Evolutionary conservation across 2,797 vertebrate species (phyloP).

Genomic region (Spinibarbus caldwelli): DNA sequence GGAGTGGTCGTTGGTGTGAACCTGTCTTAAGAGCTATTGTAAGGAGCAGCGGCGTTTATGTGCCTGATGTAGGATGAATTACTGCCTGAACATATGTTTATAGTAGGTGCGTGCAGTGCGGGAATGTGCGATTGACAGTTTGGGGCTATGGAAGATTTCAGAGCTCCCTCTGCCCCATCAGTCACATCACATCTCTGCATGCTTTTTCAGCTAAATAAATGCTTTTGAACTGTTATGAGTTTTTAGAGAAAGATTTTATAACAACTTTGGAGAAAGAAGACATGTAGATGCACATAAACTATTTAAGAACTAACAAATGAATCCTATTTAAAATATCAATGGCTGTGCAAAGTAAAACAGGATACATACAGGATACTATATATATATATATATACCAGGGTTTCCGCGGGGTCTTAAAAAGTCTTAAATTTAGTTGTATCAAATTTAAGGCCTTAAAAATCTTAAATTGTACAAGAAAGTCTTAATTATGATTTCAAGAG

Average conservation of each 20-base stretch:
- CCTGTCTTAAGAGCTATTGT: background rate
- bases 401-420: no score
- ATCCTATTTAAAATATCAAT: background rate
- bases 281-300: background rate
- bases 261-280: background rate
- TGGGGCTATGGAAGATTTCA: background rate
- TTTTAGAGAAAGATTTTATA: background rate
- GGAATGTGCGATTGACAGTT: slow-evolving; percentile 4
- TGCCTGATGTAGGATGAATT: slow-evolving; percentile 14
- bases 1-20: background rate
- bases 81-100: background rate
- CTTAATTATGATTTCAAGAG: no score
- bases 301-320: no score
- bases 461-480: no score
- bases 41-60: background rate
- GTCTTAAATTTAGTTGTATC: no score
- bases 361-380: no score
- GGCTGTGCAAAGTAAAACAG: background rate
- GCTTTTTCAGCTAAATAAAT: background rate
- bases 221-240: background rate
- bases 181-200: background rate
- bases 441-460: no score
- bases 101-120: background rate
- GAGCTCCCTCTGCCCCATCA: background rate
- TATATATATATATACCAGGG: no score